A percentile compares a stretch with the other conserved stretches of the same genome.
Conservation (phyloP, 2,888 invertebrate species). For the Geophilus truncorum region DNA sequence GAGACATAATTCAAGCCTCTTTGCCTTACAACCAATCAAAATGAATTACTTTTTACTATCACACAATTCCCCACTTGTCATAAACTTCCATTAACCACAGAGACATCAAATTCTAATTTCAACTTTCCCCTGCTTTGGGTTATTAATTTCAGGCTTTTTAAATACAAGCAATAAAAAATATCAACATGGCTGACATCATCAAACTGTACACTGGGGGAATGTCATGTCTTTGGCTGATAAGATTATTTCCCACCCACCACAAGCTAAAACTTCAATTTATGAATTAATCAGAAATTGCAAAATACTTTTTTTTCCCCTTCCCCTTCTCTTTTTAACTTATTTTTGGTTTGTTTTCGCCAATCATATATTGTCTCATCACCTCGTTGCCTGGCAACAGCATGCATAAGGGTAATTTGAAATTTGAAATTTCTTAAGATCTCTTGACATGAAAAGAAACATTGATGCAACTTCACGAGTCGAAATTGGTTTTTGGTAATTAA, state of each 20-base stretch:
- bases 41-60: background rate
- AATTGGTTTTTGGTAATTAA: no score
- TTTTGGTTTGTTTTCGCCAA: background rate
- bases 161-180: background rate
- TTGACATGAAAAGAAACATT: background rate
- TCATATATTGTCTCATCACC: background rate
- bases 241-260: background rate
- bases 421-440: background rate
- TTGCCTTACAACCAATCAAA: background rate
- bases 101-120: background rate
- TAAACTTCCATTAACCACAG: background rate
- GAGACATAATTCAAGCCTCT: background rate
- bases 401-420: background rate
- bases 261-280: background rate
- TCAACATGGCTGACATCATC: background rate
- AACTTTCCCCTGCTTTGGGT: conserved; percentile 4
- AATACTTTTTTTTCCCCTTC: background rate
- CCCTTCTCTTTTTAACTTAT: background rate
- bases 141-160: background rate
- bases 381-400: background rate
- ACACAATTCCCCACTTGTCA: background rate
- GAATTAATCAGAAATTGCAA: background rate
- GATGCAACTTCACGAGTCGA: no score
- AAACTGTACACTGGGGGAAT: background rate
- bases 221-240: background rate